Base-by-base conservation (phyloP, 2,113 vertebrate genomes). In the Furnarius figulus region DNA sequence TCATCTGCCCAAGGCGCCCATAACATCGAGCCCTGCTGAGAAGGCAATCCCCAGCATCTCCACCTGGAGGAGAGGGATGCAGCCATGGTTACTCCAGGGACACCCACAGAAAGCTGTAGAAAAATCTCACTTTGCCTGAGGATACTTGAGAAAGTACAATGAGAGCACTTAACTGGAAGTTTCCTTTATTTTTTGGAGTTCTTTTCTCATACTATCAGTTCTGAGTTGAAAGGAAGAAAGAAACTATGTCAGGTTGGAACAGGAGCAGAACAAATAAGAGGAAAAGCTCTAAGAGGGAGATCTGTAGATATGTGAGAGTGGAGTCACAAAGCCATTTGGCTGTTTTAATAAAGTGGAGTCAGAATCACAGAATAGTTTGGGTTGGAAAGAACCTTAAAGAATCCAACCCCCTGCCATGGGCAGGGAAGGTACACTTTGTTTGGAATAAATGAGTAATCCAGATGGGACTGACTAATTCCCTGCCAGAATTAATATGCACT, bases 11-110 rank as follows among this genome's bases (percentile, higher is more conserved):
- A 35, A 99, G 98, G 80, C 96, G 81, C 46, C 97, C 98, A 0
- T 99, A 99, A 68, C 99, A 99, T 42, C 92, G 98, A 5, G 98
- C 99, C 73, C 99, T 98, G 93, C 97, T 93, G 71, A 99, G 97
- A 82, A 99, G 97, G 11, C 98, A 98, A n/a, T 99, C 98, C 20
- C 86, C 94, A 56, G 98, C 98, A 59, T 92, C 96, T 1, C 98
- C 98, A 79, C 98, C 99, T 99, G 82, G 11, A 73, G 61, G 35
- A 92, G 37, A 92, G 31, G 71, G 73, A 88, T 4, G 42, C 58
- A 90, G 76, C 65, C 21, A 2, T 3, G 39, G 67, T 97, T 42
- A 94, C 63, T 62, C 35, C 20, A 39, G 53, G 74, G 68, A 70
- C 7, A 78, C 22, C 23, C 23, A 46, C 23, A 39, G 39, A 46